These are phyloP conservation scores for Metaphire vulgaris DNA, from an alignment of 1,140 invertebrate genomes.

Conservation along the genomic window DNA sequence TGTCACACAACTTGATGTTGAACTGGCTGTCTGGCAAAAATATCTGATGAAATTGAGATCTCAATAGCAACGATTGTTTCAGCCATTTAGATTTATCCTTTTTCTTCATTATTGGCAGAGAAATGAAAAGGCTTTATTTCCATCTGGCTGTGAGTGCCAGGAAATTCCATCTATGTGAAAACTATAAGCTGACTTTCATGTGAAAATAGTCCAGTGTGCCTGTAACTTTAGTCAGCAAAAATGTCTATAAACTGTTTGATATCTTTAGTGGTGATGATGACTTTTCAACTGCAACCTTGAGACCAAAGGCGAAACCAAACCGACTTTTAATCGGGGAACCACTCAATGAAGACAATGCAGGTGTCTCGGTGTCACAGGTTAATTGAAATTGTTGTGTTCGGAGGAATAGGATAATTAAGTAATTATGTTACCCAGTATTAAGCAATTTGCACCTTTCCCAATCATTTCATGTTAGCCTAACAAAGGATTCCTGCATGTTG, in stretches of 20 bases:
- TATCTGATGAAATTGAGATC: too few relatives aligned
- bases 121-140: neutral
- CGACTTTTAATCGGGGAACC: slow-evolving; percentile 96
- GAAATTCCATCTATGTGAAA: neutral
- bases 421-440: neutral
- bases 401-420: neutral
- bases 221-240: too few relatives aligned
- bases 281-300: slow-evolving; percentile 94
- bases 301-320: slow-evolving; percentile 95
- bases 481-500: too few relatives aligned
- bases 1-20: too few relatives aligned
- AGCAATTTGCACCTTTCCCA: neutral
- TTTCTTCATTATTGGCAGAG: neutral
- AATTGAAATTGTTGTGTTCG: neutral
- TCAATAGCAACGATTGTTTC: neutral
- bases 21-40: too few relatives aligned
- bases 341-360: slow-evolving; percentile 96
- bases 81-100: neutral
- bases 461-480: too few relatives aligned
- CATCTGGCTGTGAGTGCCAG: neutral
- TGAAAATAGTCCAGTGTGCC: neutral
- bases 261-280: slow-evolving; percentile 63
- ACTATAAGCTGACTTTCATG: too few relatives aligned
- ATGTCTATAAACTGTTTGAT: neutral
- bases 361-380: slow-evolving; percentile 86